Evolutionary conservation across 2,888 invertebrate genomes (phyloP).

Genomic region (Hesperia comma): DNA sequence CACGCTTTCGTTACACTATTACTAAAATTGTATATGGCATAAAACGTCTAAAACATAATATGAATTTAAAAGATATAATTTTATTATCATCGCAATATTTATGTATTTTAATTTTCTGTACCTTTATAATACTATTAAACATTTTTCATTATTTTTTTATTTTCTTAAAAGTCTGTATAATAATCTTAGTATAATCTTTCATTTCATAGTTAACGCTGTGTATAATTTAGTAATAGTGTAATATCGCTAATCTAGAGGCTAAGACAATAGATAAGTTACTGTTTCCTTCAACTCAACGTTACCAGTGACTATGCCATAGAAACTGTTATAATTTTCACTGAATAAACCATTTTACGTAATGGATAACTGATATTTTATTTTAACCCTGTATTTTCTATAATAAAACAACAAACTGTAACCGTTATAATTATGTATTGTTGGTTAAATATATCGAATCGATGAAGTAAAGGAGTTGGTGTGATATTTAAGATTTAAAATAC

Average conservation of each 20-base stretch:
- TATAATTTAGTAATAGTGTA: slow-evolving; percentile 30
- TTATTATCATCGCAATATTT: no score
- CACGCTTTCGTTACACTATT: slow-evolving; percentile 6
- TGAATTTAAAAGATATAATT: no score
- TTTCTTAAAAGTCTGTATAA: neutral
- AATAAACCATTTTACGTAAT: slow-evolving; percentile 67
- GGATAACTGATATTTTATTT: slow-evolving; percentile 48
- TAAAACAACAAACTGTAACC: no score
- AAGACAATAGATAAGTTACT: slow-evolving; percentile 56
- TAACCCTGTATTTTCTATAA: no score
- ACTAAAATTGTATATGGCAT: slow-evolving; percentile 8
- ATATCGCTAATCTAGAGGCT: slow-evolving; percentile 62
- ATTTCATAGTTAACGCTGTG: neutral
- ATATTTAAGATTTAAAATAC: no score
- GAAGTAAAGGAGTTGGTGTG: no score
- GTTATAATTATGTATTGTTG: no score
- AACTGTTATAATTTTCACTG: slow-evolving; percentile 75
- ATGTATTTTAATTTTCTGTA: no score
- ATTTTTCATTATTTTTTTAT: neutral
- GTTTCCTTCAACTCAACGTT: slow-evolving; percentile 66
- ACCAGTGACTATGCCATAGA: slow-evolving; percentile 84
- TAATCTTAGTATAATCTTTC: slow-evolving; percentile 2
- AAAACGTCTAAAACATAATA: neutral
- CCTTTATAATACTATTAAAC: no score
- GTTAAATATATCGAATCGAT: no score